Conservation (phyloP, 2,888 invertebrate genomes). For the Drosophila falleni region DNA sequence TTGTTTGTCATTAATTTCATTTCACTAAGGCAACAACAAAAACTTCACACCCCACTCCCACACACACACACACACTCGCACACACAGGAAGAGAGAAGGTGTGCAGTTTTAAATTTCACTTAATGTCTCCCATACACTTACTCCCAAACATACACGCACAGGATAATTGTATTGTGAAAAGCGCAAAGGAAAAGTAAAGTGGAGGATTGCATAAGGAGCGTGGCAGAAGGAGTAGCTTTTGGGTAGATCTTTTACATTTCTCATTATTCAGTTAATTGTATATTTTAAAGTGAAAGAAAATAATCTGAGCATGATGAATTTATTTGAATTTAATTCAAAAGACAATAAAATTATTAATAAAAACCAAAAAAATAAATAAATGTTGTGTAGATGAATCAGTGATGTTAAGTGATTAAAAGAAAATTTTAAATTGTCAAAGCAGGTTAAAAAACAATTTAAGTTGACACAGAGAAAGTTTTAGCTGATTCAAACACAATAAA, state of each 20-base stretch:
- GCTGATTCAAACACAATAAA: no score
- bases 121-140: constrained; percentile 31
- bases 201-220: neutral
- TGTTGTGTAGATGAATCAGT: no score
- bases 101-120: constrained; percentile 57
- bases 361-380: neutral
- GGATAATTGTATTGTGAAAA: constrained; percentile 8
- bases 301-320: neutral
- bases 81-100: constrained; percentile 10
- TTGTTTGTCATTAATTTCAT: constrained; percentile 78
- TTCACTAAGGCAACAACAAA: constrained; percentile 52
- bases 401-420: no score
- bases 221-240: neutral
- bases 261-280: constrained; percentile 22
- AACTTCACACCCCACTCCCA: constrained; percentile 4
- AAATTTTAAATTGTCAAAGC: no score
- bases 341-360: neutral
- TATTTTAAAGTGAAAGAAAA: constrained; percentile 1
- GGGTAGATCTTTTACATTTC: constrained; percentile 8
- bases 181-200: constrained; percentile 12
- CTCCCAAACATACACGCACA: neutral
- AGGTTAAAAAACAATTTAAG: no score
- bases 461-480: no score
- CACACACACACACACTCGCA: constrained; percentile 10
- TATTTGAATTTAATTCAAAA: neutral